Percentiles rank a stretch among this genome's conserved stretches.
These are phyloP conservation scores for Rhinoptilus africanus DNA, from an alignment of 2,113 vertebrate genomes.

Conservation along the genomic window DNA sequence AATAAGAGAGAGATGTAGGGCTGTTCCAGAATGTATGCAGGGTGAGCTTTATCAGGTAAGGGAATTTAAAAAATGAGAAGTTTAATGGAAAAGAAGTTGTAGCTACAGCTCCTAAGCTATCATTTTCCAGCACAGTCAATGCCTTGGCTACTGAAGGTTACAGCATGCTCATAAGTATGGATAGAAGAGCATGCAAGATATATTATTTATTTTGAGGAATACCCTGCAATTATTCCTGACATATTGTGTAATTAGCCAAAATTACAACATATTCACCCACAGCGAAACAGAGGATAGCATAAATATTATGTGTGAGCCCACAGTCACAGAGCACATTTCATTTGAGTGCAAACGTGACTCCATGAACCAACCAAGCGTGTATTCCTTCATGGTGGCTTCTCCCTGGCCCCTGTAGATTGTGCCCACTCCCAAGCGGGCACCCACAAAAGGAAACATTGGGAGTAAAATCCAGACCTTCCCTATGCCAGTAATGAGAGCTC, in stretches of 20 bases:
- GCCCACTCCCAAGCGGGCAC: background rate
- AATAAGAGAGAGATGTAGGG: background rate
- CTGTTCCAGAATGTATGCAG: background rate
- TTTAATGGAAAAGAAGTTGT: background rate
- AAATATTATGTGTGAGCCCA: background rate
- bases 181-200: background rate
- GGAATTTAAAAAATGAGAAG: background rate
- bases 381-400: background rate
- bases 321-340: background rate
- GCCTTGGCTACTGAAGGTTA: constrained; percentile 18
- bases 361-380: rapidly evolving
- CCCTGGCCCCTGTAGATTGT: background rate
- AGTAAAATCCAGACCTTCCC: background rate
- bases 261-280: constrained; percentile 42
- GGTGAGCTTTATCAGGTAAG: background rate
- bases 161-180: background rate
- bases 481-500: background rate
- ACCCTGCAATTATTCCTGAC: constrained; percentile 55
- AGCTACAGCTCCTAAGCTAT: background rate
- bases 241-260: constrained; percentile 53
- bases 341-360: background rate
- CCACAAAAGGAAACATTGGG: background rate
- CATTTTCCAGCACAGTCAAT: background rate
- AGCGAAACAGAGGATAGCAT: background rate
- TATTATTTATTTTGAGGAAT: constrained; percentile 49